Evolutionary conservation across 2,113 vertebrate genomes (phyloP).

Genomic region (Forbesichthys agassizii): DNA sequence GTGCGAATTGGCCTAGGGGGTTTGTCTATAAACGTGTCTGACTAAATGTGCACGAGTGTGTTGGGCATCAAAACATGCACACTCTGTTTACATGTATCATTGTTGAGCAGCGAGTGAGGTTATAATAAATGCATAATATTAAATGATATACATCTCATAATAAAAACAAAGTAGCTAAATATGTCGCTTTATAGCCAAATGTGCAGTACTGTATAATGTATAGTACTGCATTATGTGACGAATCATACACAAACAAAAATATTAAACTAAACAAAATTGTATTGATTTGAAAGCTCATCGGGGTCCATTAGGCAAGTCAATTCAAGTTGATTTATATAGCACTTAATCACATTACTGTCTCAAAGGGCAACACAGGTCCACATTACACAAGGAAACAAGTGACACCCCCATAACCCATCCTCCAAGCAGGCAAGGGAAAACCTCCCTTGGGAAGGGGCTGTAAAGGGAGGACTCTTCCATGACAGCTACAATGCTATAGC

Average conservation of each 20-base stretch:
- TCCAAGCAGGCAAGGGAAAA: too few relatives aligned
- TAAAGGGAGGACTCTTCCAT: too few relatives aligned
- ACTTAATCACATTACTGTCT: not conserved
- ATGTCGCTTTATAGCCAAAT: constrained; percentile 26
- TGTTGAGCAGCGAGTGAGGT: constrained; percentile 37
- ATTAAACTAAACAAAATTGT: too few relatives aligned
- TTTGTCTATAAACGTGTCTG: not conserved
- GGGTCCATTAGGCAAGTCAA: not conserved
- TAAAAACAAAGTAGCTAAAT: constrained; percentile 64
- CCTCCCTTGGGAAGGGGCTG: too few relatives aligned
- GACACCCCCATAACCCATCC: too few relatives aligned
- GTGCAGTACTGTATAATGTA: constrained; percentile 16
- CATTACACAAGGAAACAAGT: too few relatives aligned
- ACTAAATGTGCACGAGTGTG: not conserved
- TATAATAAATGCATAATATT: constrained; percentile 39
- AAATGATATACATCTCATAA: constrained; percentile 45
- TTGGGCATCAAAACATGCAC: too few relatives aligned
- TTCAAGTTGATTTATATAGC: not conserved
- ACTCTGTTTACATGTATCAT: constrained; percentile 14
- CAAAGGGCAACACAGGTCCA: too few relatives aligned
- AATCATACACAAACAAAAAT: constrained; percentile 7
- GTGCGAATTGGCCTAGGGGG: not conserved
- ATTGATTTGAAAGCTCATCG: too few relatives aligned
- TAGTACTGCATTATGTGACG: constrained; percentile 34
- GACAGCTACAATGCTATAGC: too few relatives aligned